These are phyloP conservation scores for Barypeithes pellucidus DNA, from an alignment of 2,888 invertebrate species.

Conservation along the genomic window DNA sequence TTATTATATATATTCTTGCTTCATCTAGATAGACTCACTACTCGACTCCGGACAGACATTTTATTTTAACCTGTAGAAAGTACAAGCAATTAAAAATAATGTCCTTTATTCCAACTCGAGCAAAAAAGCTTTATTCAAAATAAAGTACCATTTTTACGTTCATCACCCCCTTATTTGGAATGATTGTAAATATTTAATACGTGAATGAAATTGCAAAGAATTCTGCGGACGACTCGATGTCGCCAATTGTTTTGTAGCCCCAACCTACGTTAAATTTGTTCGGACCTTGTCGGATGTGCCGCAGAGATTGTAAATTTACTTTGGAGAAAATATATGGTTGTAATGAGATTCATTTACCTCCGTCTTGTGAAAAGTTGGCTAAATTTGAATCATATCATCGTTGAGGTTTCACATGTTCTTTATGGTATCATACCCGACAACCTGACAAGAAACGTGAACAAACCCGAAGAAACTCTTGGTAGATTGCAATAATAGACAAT, in stretches of 20 bases:
- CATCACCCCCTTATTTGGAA: constrained; percentile 44
- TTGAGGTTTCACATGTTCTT: background rate
- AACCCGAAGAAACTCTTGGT: no score
- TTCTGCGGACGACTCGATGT: constrained; percentile 40
- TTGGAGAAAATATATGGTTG: constrained; percentile 38
- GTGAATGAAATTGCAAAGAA: constrained; percentile 48
- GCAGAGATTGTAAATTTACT: constrained; percentile 46
- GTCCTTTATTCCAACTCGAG: background rate
- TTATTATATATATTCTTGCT: no score
- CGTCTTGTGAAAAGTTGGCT: constrained; percentile 37
- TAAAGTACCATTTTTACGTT: constrained; percentile 40
- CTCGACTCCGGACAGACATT: background rate
- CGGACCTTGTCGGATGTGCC: constrained; percentile 51
- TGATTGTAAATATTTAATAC: constrained; percentile 50
- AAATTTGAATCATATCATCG: background rate
- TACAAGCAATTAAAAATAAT: constrained; percentile 26
- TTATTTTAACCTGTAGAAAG: constrained; percentile 35
- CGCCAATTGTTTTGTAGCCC: constrained; percentile 43
- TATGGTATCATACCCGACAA: no score
- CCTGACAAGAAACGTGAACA: no score
- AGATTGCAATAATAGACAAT: no score
- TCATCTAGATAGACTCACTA: background rate
- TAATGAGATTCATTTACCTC: constrained; percentile 32
- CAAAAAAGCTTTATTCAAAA: constrained; percentile 29
- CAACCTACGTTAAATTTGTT: constrained; percentile 50